phyloP scores from a whole-genome alignment of 2,797 vertebrate genomes.

The Benthosema pterotum region DNA sequence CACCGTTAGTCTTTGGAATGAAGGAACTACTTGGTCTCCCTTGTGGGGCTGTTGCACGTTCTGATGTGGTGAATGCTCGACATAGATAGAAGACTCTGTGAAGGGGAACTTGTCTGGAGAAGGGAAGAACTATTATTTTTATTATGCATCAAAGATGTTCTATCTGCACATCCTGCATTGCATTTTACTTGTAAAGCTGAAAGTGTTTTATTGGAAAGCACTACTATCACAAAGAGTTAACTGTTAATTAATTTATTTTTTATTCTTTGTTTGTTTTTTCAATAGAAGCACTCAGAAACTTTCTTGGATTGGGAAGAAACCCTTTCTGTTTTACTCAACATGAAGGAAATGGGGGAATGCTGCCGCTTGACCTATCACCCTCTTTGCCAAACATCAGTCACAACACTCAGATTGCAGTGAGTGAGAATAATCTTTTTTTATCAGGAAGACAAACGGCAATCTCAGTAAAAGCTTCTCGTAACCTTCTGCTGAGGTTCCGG shows the following conservation, averaged over 20 bases:
- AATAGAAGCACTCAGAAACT: constrained; percentile 49
- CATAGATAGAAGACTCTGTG: constrained; percentile 56
- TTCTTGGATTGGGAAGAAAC: constrained; percentile 54
- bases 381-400: constrained; percentile 77
- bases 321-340: constrained; percentile 23
- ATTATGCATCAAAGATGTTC: constrained; percentile 6
- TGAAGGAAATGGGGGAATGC: constrained; percentile 54
- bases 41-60: constrained; percentile 54
- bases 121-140: constrained; percentile 7
- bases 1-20: constrained; percentile 82
- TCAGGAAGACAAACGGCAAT: constrained; percentile 56
- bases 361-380: constrained; percentile 64
- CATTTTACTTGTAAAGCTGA: neutral
- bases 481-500: constrained; percentile 66
- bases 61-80: constrained; percentile 65
- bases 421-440: constrained; percentile 61
- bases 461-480: constrained; percentile 76
- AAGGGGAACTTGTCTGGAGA: constrained; percentile 70
- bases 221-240: constrained; percentile 40
- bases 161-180: constrained; percentile 3
- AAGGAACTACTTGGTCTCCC: constrained; percentile 84
- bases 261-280: neutral
- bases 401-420: constrained; percentile 75
- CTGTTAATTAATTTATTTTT: no score
- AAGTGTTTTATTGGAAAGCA: constrained; percentile 20